Conservation (phyloP, 2,888 invertebrate species). For the Drosophila helvetica region DNA sequence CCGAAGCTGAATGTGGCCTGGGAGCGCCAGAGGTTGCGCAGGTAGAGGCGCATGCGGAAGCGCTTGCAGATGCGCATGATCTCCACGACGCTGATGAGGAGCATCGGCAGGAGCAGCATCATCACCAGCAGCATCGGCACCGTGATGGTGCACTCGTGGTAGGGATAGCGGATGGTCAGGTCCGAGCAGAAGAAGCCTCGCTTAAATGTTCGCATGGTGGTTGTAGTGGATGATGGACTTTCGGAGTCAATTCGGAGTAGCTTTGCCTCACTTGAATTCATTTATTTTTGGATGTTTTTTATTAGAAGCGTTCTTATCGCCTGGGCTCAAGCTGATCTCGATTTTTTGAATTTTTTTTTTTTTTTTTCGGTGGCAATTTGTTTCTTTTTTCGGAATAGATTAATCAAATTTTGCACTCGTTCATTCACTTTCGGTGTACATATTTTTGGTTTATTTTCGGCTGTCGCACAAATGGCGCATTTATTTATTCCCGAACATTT, state of each 20-base stretch:
- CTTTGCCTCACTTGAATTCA: not conserved
- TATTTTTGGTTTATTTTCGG: constrained; percentile 23
- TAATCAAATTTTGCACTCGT: constrained; percentile 24
- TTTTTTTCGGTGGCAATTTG: constrained; percentile 23
- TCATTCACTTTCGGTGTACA: constrained; percentile 37
- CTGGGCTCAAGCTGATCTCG: constrained; percentile 24
- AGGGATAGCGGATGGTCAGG: constrained; percentile 77
- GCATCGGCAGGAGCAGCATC: constrained; percentile 78
- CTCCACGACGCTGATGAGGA: constrained; percentile 79
- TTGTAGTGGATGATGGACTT: constrained; percentile 38
- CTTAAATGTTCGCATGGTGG: constrained; percentile 75
- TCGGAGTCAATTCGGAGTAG: not conserved
- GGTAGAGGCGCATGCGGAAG: constrained; percentile 73
- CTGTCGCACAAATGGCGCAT: constrained; percentile 62
- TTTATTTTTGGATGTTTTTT: not conserved
- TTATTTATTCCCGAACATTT: constrained; percentile 46
- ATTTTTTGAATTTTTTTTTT: constrained; percentile 7
- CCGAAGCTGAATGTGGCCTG: constrained; percentile 77
- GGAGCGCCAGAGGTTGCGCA: constrained; percentile 72
- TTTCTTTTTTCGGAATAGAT: constrained; percentile 20
- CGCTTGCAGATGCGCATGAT: constrained; percentile 78
- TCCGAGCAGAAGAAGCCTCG: constrained; percentile 81
- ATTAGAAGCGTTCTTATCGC: constrained; percentile 46
- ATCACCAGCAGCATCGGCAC: constrained; percentile 77
- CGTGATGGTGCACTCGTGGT: constrained; percentile 79